A percentile compares a stretch with the other conserved stretches of the same genome.
Evolutionary conservation across 2,888 invertebrate species (phyloP).

Genomic region (Scaptomyza reducta): DNA sequence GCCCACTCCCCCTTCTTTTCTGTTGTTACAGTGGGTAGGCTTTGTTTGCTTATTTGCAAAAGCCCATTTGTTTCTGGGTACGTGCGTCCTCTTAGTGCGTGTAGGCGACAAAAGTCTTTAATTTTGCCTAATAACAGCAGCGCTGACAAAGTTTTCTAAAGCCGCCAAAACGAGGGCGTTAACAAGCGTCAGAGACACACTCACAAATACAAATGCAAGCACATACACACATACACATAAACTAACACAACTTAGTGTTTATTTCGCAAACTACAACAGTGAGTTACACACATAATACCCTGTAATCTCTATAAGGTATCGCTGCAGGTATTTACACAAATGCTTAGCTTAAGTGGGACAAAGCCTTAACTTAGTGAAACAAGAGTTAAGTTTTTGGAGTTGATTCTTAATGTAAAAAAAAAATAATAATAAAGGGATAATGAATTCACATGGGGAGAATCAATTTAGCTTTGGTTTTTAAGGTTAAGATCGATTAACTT

Average conservation of each 20-base stretch:
- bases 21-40: slow-evolving; percentile 24
- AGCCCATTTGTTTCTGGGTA: slow-evolving; percentile 76
- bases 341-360: slow-evolving; percentile 2
- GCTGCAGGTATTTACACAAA: slow-evolving; percentile 15
- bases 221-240: slow-evolving; percentile 32
- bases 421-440: background rate
- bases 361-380: no score
- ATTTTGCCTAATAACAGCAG: slow-evolving; percentile 74
- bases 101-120: slow-evolving; percentile 76
- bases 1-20: slow-evolving; percentile 2
- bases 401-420: background rate
- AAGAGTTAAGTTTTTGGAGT: background rate
- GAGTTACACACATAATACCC: slow-evolving; percentile 48
- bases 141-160: slow-evolving; percentile 67
- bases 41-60: slow-evolving; percentile 76
- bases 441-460: no score
- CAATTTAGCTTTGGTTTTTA: background rate
- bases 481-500: background rate
- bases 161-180: slow-evolving; percentile 77
- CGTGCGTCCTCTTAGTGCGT: slow-evolving; percentile 37
- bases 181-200: slow-evolving; percentile 73
- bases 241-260: slow-evolving; percentile 62
- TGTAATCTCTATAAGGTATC: slow-evolving; percentile 15
- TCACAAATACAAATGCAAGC: slow-evolving; percentile 41
- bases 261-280: slow-evolving; percentile 63